These are phyloP conservation scores for Triplophysa tibetana DNA, from an alignment of 2,113 vertebrate genomes.

Conservation along the genomic window DNA sequence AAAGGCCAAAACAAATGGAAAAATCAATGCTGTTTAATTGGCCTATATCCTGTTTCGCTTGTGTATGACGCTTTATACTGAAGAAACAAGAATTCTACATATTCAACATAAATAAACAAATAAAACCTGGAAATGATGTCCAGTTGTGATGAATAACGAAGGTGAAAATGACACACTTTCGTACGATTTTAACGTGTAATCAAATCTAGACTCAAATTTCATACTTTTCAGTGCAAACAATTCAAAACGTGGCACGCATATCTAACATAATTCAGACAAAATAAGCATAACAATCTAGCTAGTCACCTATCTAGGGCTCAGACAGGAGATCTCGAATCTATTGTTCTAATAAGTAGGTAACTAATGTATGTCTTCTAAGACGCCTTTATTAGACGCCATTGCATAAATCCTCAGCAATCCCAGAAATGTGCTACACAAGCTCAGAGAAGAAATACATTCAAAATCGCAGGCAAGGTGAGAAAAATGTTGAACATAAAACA, in stretches of 20 bases:
- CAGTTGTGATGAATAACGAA: background rate
- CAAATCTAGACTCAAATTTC: background rate
- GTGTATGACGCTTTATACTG: background rate
- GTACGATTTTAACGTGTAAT: background rate
- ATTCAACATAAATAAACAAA: background rate
- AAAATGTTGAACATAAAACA: too few species aligned
- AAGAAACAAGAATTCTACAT: background rate
- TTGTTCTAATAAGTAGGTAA: too few species aligned
- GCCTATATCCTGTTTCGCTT: background rate
- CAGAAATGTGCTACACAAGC: too few species aligned
- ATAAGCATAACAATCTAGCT: conserved; percentile 2
- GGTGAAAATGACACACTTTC: background rate
- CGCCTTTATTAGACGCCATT: too few species aligned
- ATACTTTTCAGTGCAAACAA: background rate
- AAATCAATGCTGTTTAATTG: conserved; percentile 12
- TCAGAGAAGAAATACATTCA: too few species aligned
- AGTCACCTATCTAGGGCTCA: background rate
- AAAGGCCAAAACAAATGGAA: background rate
- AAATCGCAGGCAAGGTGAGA: too few species aligned
- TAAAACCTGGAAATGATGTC: background rate
- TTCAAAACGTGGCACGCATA: background rate
- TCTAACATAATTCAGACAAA: background rate
- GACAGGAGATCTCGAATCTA: background rate
- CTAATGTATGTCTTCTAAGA: too few species aligned
- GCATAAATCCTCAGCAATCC: too few species aligned